Evolutionary conservation across 2,797 vertebrate genomes (phyloP).

Genomic region (Propithecus deckenii): DNA sequence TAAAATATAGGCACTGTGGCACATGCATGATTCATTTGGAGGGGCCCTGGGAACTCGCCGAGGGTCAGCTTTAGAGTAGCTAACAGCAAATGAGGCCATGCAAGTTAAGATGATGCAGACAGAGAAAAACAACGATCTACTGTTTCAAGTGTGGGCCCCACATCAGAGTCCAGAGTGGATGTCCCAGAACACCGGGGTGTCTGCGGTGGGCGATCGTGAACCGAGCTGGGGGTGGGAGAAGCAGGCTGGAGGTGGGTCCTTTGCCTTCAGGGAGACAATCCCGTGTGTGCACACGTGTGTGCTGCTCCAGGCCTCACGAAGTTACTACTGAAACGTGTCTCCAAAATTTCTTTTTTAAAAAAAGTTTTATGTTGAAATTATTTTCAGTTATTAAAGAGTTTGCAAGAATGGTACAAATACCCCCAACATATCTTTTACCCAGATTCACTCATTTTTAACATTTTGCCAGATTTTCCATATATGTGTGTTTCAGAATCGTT

Average conservation of each 20-base stretch:
- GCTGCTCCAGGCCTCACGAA: background rate
- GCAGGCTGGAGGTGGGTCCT: accelerated
- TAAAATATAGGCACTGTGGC: background rate
- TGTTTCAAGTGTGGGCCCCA: background rate
- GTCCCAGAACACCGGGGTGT: accelerated
- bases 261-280: background rate
- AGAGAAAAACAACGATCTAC: accelerated
- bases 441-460: background rate
- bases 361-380: background rate
- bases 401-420: background rate
- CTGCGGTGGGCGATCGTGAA: accelerated
- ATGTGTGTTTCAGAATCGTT: background rate
- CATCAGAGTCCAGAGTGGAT: no score
- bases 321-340: background rate
- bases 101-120: accelerated
- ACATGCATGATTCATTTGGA: background rate
- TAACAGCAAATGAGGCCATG: accelerated
- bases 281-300: no score
- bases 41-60: no score
- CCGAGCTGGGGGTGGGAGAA: accelerated
- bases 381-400: background rate
- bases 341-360: background rate
- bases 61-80: background rate
- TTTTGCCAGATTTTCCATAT: no score
- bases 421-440: background rate